phyloP scores from a whole-genome alignment of 2,113 vertebrate species.

The Engraulis encrasicolus region DNA sequence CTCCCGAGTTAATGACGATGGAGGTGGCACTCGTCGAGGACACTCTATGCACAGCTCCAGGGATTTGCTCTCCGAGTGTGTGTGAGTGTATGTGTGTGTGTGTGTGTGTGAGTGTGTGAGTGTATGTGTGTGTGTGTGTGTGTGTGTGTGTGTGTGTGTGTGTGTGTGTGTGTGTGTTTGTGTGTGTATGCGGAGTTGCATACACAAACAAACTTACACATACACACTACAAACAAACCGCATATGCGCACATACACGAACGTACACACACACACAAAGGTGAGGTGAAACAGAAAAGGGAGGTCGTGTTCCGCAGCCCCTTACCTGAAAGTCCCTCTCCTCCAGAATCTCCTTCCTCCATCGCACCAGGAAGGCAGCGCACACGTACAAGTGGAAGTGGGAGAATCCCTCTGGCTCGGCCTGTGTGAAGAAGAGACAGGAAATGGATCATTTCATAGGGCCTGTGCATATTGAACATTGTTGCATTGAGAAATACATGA shows the following conservation, averaged over 20 bases:
- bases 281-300: not conserved
- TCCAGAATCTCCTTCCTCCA: slow-evolving; percentile 89
- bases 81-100: too few species aligned
- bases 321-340: slow-evolving; percentile 90
- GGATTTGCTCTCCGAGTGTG: too few species aligned
- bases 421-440: slow-evolving; percentile 71
- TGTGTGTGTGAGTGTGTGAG: too few species aligned
- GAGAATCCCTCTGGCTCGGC: slow-evolving; percentile 97
- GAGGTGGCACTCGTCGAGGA: slow-evolving; percentile 47
- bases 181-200: too few species aligned
- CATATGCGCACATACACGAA: not conserved
- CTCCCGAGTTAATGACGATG: slow-evolving; percentile 54
- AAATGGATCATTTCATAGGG: too few species aligned
- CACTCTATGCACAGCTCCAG: slow-evolving; percentile 37
- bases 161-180: too few species aligned
- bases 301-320: not conserved
- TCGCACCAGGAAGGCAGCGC: slow-evolving; percentile 91
- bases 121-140: too few species aligned
- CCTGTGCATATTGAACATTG: too few species aligned
- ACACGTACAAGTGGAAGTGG: slow-evolving; percentile 96
- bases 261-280: not conserved
- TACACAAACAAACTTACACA: not conserved
- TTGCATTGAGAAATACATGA: too few species aligned
- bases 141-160: too few species aligned
- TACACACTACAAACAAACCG: not conserved